Percentiles rank a stretch among this genome's conserved stretches.
phyloP scores from a whole-genome alignment of 1,140 invertebrate genomes.

The Anastrepha obliqua region DNA sequence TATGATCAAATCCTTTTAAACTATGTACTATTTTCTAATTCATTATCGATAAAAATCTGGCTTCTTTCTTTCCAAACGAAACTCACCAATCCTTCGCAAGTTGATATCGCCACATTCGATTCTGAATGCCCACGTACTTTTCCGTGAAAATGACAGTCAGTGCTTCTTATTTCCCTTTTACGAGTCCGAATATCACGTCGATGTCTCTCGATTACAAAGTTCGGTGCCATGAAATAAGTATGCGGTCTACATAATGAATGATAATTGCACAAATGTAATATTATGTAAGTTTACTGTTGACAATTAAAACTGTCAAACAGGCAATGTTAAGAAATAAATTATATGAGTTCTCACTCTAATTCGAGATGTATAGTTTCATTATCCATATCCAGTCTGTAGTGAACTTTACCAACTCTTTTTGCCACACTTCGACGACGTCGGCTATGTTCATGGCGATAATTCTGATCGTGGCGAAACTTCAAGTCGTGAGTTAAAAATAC shows the following conservation, averaged over 20 bases:
- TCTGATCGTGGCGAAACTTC: slow-evolving; percentile 75
- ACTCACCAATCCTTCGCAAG: slow-evolving; percentile 90
- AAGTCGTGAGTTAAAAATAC: slow-evolving; percentile 77
- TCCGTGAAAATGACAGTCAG: slow-evolving; percentile 86
- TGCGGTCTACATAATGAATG: slow-evolving; percentile 75
- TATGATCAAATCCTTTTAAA: no score
- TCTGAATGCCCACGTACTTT: slow-evolving; percentile 80
- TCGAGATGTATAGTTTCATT: slow-evolving; percentile 77
- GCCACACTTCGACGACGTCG: slow-evolving; percentile 32
- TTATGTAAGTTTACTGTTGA: background rate
- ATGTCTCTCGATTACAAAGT: slow-evolving; percentile 83
- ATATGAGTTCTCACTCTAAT: slow-evolving; percentile 63
- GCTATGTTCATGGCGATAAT: slow-evolving; percentile 59
- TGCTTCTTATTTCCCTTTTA: slow-evolving; percentile 74
- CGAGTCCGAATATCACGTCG: slow-evolving; percentile 77
- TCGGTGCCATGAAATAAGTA: slow-evolving; percentile 81
- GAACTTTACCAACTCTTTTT: slow-evolving; percentile 69
- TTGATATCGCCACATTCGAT: slow-evolving; percentile 84
- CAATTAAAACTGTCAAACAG: background rate
- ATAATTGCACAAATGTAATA: background rate
- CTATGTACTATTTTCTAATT: no score
- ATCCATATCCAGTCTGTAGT: slow-evolving; percentile 78
- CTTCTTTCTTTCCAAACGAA: background rate
- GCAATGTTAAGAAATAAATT: background rate
- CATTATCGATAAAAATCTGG: background rate